Conservation (phyloP, 2,113 vertebrate genomes). For the Ictalurus furcatus region DNA sequence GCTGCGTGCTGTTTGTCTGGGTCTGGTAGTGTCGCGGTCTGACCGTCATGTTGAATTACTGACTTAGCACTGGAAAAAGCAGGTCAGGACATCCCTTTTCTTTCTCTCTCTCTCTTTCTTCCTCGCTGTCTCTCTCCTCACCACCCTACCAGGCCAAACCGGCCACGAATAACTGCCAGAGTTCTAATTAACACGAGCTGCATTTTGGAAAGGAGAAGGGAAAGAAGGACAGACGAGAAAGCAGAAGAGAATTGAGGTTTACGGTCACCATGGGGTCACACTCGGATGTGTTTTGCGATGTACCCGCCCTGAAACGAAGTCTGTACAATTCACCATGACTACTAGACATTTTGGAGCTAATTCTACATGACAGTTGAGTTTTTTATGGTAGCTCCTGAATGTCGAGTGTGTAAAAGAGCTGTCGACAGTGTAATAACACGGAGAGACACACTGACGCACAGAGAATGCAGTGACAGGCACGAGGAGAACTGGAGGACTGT, state of each 20-base stretch:
- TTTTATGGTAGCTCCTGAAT: constrained; percentile 4
- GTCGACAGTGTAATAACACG: constrained; percentile 9
- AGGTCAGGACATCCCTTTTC: neutral
- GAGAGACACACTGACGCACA: constrained; percentile 12
- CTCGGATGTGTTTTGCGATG: neutral
- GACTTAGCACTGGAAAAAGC: constrained; percentile 16
- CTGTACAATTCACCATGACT: neutral
- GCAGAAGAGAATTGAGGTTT: neutral
- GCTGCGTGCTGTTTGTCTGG: neutral
- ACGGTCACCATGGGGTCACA: neutral
- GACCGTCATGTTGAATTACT: constrained; percentile 24
- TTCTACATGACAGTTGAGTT: neutral
- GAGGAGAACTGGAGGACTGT: constrained; percentile 22
- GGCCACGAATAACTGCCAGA: constrained; percentile 43
- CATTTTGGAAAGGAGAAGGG: constrained; percentile 3
- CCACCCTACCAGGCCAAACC: constrained; percentile 22
- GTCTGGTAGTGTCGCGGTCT: constrained; percentile 18
- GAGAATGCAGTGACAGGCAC: neutral
- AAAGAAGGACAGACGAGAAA: constrained; percentile 10
- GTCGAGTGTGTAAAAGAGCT: constrained; percentile 14
- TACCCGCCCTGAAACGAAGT: neutral
- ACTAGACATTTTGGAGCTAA: neutral
- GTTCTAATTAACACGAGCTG: constrained; percentile 41
- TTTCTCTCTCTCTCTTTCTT: neutral
- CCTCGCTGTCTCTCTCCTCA: neutral